These are phyloP conservation scores for Parnassius smintheus DNA, from an alignment of 2,888 invertebrate genomes.

Conservation along the genomic window DNA sequence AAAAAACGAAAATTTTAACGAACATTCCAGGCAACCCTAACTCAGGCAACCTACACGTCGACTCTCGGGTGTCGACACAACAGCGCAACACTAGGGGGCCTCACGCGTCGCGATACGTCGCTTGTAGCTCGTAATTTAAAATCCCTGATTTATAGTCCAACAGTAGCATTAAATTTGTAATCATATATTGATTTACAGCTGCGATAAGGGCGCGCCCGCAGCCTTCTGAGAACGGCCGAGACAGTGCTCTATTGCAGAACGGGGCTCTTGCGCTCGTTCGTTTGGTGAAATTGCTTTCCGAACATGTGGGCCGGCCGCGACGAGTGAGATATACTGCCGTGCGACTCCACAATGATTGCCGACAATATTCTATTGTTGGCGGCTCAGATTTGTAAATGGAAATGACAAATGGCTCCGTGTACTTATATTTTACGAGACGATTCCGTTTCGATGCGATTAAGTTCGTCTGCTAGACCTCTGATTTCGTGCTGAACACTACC, in stretches of 20 bases:
- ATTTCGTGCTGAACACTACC: too few relatives aligned
- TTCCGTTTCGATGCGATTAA: not conserved
- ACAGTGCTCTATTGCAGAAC: conserved; percentile 51
- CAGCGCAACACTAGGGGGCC: conserved; percentile 77
- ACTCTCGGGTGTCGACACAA: conserved; percentile 74
- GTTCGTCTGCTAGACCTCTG: not conserved
- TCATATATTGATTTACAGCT: conserved; percentile 80
- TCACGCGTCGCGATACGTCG: conserved; percentile 74
- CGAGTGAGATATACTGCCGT: conserved; percentile 29
- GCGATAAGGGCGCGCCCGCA: conserved; percentile 72
- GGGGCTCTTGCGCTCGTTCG: conserved; percentile 45
- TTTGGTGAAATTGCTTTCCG: conserved; percentile 58
- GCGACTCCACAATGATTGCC: conserved; percentile 7
- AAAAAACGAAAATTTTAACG: not conserved
- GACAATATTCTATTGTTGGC: conserved; percentile 26
- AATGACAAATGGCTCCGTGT: conserved; percentile 17
- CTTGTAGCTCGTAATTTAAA: conserved; percentile 79
- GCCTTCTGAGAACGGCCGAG: conserved; percentile 63
- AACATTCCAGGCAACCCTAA: conserved; percentile 24
- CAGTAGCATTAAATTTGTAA: conserved; percentile 82
- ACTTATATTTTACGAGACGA: conserved; percentile 5
- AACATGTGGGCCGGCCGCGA: conserved; percentile 44
- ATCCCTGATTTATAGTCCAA: conserved; percentile 78
- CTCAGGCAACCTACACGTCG: conserved; percentile 39
- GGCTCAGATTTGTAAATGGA: conserved; percentile 17